These are phyloP conservation scores for Bombylius discolor DNA, from an alignment of 2,888 invertebrate genomes.

Conservation along the genomic window DNA sequence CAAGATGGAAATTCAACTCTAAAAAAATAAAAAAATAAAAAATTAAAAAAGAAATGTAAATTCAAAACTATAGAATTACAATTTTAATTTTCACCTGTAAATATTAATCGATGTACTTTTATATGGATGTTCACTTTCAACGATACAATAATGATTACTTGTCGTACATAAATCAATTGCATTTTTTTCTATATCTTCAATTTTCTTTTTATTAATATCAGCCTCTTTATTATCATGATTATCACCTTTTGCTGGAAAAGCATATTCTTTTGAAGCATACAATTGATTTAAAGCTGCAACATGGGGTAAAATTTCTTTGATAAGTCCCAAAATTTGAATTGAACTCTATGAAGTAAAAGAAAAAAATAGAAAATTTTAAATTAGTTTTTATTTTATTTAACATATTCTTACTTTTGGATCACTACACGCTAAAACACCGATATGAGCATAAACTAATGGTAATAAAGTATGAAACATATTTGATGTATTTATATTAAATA, in stretches of 20 bases:
- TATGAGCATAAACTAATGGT: constrained; percentile 73
- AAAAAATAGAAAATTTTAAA: neutral
- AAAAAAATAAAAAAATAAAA: constrained; percentile 5
- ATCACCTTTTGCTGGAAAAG: constrained; percentile 6
- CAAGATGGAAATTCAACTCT: constrained; percentile 77
- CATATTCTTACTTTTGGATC: constrained; percentile 59
- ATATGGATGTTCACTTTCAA: constrained; percentile 96
- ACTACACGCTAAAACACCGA: constrained; percentile 59
- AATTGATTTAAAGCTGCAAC: constrained; percentile 73
- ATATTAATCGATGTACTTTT: constrained; percentile 75
- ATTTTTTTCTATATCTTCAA: constrained; percentile 23
- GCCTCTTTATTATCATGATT: constrained; percentile 20
- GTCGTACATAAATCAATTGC: constrained; percentile 44
- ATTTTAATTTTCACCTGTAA: constrained; percentile 45
- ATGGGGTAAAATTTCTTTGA: constrained; percentile 79
- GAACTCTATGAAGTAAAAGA: constrained; percentile 47
- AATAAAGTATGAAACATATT: constrained; percentile 60
- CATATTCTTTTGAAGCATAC: constrained; percentile 27
- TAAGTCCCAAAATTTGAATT: constrained; percentile 71
- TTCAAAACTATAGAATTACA: neutral
- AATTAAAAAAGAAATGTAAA: neutral
- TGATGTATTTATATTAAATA: constrained; percentile 33
- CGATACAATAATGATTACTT: constrained; percentile 76
- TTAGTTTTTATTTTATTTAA: neutral
- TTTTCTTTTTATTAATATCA: constrained; percentile 16